Percentiles rank a stretch among this genome's conserved stretches.
phyloP scores from a whole-genome alignment of 2,888 invertebrate species.

The Lysandra bellargus region DNA sequence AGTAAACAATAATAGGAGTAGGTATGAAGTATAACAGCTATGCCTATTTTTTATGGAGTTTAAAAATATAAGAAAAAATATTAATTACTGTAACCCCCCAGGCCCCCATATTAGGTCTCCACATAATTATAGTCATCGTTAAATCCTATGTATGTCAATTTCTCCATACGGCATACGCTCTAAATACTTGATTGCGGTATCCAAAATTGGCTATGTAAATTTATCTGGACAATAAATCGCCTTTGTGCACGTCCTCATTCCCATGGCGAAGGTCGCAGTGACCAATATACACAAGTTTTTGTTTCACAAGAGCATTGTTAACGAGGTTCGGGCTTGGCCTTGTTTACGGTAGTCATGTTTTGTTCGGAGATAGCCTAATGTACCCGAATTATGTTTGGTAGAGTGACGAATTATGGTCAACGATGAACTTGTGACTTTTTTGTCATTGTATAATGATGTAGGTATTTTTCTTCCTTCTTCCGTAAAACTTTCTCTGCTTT shows the following conservation, averaged over 20 bases:
- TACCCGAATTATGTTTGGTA: neutral
- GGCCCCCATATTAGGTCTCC: no score
- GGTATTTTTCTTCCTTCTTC: neutral
- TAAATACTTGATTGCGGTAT: slow-evolving; percentile 13
- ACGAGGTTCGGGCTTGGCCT: slow-evolving; percentile 27
- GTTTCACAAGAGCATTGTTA: slow-evolving; percentile 30
- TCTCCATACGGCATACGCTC: neutral
- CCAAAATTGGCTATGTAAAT: slow-evolving; percentile 13
- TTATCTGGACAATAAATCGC: slow-evolving; percentile 32
- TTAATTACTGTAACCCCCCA: no score
- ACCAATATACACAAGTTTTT: slow-evolving; percentile 35
- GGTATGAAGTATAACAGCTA: no score
- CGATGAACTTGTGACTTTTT: neutral
- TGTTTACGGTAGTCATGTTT: slow-evolving; percentile 27
- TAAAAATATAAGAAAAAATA: no score
- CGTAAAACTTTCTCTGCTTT: neutral
- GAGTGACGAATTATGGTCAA: neutral
- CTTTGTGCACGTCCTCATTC: slow-evolving; percentile 36
- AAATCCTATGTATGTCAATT: neutral
- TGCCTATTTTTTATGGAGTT: no score
- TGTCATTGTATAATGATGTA: no score
- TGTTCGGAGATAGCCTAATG: slow-evolving; percentile 27
- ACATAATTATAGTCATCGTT: no score
- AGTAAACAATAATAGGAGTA: no score
- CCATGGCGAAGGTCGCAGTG: slow-evolving; percentile 37